phyloP scores from a whole-genome alignment of 2,888 invertebrate species.

The Sphecodes monilicornis region DNA sequence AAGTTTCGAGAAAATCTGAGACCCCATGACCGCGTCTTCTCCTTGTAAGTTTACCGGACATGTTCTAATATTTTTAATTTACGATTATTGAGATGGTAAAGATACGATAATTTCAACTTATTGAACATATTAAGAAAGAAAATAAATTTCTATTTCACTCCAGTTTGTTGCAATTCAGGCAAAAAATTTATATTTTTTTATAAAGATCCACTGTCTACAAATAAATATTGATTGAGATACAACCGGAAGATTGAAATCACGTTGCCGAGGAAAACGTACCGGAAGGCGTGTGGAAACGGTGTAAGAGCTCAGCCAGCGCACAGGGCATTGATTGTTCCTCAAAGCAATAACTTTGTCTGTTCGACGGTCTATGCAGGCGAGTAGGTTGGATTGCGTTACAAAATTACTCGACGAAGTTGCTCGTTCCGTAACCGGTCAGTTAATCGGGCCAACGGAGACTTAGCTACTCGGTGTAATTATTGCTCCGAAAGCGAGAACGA shows the following conservation, averaged over 20 bases:
- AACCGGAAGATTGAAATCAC: background rate
- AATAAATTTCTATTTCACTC: too few relatives aligned
- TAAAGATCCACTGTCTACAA: too few relatives aligned
- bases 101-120: too few relatives aligned
- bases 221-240: background rate
- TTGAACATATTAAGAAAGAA: too few relatives aligned
- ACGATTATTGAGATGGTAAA: too few relatives aligned
- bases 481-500: background rate
- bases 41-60: too few relatives aligned
- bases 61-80: too few relatives aligned
- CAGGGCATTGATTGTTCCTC: conserved; percentile 48
- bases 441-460: background rate
- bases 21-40: too few relatives aligned
- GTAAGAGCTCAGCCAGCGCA: background rate
- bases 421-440: background rate
- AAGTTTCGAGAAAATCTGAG: too few relatives aligned
- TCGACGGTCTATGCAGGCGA: conserved; percentile 6
- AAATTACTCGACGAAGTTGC: conserved; percentile 1
- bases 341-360: conserved; percentile 33
- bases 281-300: background rate
- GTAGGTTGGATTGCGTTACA: conserved; percentile 19
- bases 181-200: too few relatives aligned
- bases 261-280: background rate
- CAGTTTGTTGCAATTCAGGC: too few relatives aligned
- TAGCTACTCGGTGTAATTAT: background rate